Evolutionary conservation across 2,888 invertebrate species (phyloP).

Genomic region (Patella caerulea): DNA sequence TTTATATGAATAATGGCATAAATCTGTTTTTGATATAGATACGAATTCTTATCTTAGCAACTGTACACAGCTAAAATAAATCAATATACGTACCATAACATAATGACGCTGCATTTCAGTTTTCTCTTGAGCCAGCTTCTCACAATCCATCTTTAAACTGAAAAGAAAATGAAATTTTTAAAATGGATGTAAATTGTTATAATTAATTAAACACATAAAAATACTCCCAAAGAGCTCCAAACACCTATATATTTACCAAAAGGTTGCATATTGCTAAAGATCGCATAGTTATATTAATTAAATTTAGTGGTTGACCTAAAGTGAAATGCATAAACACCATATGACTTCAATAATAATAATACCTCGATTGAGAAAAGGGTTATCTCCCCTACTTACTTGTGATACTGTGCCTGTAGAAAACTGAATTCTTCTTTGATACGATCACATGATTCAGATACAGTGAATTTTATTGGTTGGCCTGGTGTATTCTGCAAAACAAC

Average conservation of each 20-base stretch:
- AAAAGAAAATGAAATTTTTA: constrained; percentile 63
- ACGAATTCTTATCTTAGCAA: no score
- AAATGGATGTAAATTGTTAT: no score
- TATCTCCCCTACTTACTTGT: constrained; percentile 79
- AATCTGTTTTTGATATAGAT: no score
- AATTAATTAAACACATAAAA: no score
- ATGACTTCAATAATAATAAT: no score
- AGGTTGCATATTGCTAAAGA: no score
- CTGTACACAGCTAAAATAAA: not conserved
- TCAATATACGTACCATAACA: constrained; percentile 87
- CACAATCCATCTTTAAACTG: constrained; percentile 97
- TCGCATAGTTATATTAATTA: no score
- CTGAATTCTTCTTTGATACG: constrained; percentile 96
- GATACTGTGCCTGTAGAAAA: constrained; percentile 94
- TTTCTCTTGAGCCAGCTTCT: constrained; percentile 96
- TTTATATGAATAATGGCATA: no score
- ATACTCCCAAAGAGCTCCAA: no score
- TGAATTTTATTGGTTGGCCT: constrained; percentile 92
- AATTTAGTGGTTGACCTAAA: no score
- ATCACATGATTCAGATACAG: constrained; percentile 92
- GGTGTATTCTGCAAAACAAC: constrained; percentile 73
- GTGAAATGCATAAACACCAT: no score
- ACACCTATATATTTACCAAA: no score
- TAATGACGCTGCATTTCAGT: constrained; percentile 99
- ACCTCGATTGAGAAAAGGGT: not conserved